Conservation (phyloP, 2,113 vertebrate species). For the Percina caprodes region DNA sequence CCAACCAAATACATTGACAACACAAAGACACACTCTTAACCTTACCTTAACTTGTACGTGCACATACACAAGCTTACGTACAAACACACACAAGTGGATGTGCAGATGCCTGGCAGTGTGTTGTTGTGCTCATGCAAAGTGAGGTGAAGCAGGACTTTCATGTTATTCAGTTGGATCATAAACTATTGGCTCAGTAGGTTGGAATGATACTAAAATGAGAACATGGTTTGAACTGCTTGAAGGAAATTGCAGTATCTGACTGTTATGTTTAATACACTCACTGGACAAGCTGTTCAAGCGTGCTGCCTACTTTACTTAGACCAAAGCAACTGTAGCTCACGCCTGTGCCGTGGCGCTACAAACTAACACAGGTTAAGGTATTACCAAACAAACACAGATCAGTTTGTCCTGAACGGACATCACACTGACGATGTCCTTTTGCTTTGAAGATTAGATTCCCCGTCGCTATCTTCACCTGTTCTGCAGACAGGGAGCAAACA, state of each 20-base stretch:
- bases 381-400: no score
- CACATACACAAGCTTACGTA: neutral
- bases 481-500: conserved; percentile 23
- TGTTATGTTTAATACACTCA: no score
- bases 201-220: conserved; percentile 37
- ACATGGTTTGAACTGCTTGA: conserved; percentile 13
- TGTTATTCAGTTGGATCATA: conserved; percentile 9
- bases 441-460: conserved; percentile 42
- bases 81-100: neutral
- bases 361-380: no score
- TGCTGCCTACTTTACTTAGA: no score
- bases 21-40: conserved; percentile 13
- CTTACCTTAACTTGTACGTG: neutral
- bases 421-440: neutral
- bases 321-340: no score
- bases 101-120: neutral
- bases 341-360: neutral
- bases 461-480: conserved; percentile 45
- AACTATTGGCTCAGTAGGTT: conserved; percentile 17
- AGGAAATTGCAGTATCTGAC: neutral
- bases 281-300: no score
- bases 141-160: neutral
- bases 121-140: conserved; percentile 1
- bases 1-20: conserved; percentile 32
- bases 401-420: no score